Conservation (phyloP, 2,113 vertebrate genomes). For the Alaudala cheleensis region DNA sequence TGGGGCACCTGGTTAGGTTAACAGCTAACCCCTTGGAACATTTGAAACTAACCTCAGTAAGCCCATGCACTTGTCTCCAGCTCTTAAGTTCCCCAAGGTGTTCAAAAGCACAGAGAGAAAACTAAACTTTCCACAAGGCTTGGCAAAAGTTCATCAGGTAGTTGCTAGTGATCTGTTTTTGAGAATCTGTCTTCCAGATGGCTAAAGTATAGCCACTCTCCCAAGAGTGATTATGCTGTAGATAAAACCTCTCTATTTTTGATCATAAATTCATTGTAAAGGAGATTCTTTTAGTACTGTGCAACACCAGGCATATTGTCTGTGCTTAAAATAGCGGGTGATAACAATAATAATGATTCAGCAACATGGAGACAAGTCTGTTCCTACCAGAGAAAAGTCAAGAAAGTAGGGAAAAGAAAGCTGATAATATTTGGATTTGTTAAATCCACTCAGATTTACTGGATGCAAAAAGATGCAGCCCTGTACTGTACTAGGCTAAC, state of each 20-base stretch:
- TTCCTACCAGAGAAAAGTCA: background rate
- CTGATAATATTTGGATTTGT: background rate
- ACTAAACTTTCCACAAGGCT: background rate
- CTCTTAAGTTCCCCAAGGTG: background rate
- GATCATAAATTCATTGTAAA: background rate
- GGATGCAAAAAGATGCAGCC: background rate
- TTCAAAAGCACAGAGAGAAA: background rate
- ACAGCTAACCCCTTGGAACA: background rate
- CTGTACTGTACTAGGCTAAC: background rate
- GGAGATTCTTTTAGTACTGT: background rate
- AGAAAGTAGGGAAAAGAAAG: background rate
- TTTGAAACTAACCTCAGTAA: background rate
- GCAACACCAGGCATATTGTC: background rate
- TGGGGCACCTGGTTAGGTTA: background rate
- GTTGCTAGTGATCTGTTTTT: background rate
- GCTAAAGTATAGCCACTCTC: background rate
- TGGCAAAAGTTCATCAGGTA: background rate
- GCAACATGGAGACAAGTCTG: background rate
- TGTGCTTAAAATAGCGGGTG: background rate
- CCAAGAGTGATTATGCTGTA: background rate
- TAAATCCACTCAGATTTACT: background rate
- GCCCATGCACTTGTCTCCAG: fast-evolving
- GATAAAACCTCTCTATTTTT: background rate
- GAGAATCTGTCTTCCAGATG: background rate
- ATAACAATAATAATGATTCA: background rate